These are phyloP conservation scores for Drosophila truncata DNA, from an alignment of 1,140 invertebrate species.

Conservation along the genomic window DNA sequence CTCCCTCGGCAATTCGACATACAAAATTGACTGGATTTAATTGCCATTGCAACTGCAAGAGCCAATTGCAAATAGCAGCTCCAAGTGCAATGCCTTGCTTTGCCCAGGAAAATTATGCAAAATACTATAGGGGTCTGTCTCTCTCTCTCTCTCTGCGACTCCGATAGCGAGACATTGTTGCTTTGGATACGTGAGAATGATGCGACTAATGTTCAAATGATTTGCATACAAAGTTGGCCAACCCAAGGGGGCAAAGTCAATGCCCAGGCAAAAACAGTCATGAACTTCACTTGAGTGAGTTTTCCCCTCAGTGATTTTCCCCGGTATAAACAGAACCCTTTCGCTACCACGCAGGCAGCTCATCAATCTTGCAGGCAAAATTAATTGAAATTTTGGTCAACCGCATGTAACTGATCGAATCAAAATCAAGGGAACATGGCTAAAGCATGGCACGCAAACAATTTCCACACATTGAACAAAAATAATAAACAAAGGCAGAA, in stretches of 20 bases:
- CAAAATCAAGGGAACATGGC: slow-evolving; percentile 33
- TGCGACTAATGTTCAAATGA: slow-evolving; percentile 65
- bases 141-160: background rate
- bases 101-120: slow-evolving; percentile 65
- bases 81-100: slow-evolving; percentile 64
- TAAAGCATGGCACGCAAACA: slow-evolving; percentile 64
- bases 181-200: slow-evolving; percentile 49
- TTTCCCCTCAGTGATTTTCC: background rate
- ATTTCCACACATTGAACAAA: slow-evolving; percentile 81
- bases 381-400: slow-evolving; percentile 64
- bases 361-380: slow-evolving; percentile 52
- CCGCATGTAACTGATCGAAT: slow-evolving; percentile 58
- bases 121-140: slow-evolving; percentile 18
- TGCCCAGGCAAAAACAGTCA: slow-evolving; percentile 54
- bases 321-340: background rate
- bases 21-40: slow-evolving; percentile 74
- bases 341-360: slow-evolving; percentile 4
- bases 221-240: slow-evolving; percentile 70
- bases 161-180: slow-evolving; percentile 16
- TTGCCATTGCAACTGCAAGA: slow-evolving; percentile 56
- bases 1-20: slow-evolving; percentile 50
- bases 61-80: slow-evolving; percentile 15
- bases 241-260: slow-evolving; percentile 50
- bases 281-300: slow-evolving; percentile 37
- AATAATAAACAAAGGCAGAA: slow-evolving; percentile 68